phyloP scores from a whole-genome alignment of 2,797 vertebrate genomes.

The Anguilla obscura region DNA sequence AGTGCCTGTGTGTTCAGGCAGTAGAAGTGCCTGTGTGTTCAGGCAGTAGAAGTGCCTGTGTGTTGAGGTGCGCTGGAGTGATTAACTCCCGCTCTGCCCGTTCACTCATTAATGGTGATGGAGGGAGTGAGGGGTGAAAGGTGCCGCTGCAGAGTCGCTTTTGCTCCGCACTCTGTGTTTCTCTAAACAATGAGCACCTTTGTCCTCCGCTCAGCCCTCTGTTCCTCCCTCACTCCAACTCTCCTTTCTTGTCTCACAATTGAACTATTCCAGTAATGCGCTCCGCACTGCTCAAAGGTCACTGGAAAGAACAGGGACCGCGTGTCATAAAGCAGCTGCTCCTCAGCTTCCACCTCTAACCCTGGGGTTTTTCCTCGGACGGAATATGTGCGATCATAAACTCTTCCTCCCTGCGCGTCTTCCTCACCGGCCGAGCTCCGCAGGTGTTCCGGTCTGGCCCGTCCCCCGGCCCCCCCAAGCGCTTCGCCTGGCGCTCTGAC shows the following conservation, averaged over 20 bases:
- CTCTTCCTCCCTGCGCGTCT: neutral
- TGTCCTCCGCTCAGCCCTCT: neutral
- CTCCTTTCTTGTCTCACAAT: constrained; percentile 8
- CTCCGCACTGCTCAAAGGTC: neutral
- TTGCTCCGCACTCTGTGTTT: neutral
- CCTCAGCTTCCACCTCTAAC: neutral
- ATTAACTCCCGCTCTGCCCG: neutral
- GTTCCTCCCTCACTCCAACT: constrained; percentile 11
- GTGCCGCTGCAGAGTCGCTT: neutral
- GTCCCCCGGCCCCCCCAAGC: neutral
- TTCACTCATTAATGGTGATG: constrained; percentile 1
- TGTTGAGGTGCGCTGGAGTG: neutral
- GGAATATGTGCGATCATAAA: neutral
- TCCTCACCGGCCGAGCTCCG: neutral
- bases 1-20: no score
- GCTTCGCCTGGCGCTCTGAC: neutral
- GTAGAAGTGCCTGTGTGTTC: neutral
- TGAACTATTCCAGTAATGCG: constrained; percentile 20
- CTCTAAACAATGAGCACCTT: constrained; percentile 15
- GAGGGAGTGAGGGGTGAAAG: neutral
- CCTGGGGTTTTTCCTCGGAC: neutral
- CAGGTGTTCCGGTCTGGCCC: neutral
- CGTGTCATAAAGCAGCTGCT: neutral
- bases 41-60: neutral
- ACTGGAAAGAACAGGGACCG: neutral